A percentile compares a stretch with the other conserved stretches of the same genome.
Conservation (phyloP, 2,888 invertebrate genomes). For the Agriopis leucophaearia region DNA sequence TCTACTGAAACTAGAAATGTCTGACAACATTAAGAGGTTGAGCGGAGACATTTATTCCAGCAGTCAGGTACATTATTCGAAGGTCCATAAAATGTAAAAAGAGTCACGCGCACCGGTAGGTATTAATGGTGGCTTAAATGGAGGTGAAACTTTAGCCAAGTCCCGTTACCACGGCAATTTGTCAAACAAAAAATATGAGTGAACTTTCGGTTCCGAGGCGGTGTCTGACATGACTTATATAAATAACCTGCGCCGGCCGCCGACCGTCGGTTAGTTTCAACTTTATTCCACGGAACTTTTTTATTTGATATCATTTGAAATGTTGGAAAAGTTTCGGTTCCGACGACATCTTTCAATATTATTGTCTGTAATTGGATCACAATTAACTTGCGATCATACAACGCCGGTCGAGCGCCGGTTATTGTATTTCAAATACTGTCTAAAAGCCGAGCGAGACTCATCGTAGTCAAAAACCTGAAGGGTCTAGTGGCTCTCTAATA, state of each 20-base stretch:
- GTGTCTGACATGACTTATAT: conserved; percentile 80
- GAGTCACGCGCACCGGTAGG: conserved; percentile 66
- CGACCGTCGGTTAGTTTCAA: conserved; percentile 64
- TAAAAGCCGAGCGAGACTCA: conserved; percentile 2
- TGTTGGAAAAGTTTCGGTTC: conserved; percentile 49
- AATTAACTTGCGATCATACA: conserved; percentile 11
- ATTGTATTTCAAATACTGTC: conserved; percentile 16
- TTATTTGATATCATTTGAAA: conserved; percentile 57
- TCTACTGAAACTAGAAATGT: conserved; percentile 25
- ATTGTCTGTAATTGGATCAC: conserved; percentile 25
- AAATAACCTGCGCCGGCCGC: conserved; percentile 69
- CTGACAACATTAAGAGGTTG: conserved; percentile 26
- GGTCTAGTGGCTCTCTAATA: conserved; percentile 12
- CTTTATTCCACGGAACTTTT: conserved; percentile 63
- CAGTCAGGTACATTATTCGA: conserved; percentile 42
- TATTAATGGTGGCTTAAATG: conserved; percentile 79
- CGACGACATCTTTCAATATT: conserved; percentile 42
- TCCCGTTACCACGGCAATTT: conserved; percentile 82
- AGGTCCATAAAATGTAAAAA: conserved; percentile 63
- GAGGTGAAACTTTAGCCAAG: conserved; percentile 82
- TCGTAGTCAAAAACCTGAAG: conserved; percentile 14
- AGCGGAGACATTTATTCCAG: conserved; percentile 35
- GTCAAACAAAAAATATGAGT: conserved; percentile 84
- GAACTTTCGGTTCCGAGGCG: conserved; percentile 76
- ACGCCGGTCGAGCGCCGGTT: conserved; percentile 13